These are phyloP conservation scores for Macrochelys suwanniensis DNA, from an alignment of 2,797 vertebrate species.

Conservation along the genomic window DNA sequence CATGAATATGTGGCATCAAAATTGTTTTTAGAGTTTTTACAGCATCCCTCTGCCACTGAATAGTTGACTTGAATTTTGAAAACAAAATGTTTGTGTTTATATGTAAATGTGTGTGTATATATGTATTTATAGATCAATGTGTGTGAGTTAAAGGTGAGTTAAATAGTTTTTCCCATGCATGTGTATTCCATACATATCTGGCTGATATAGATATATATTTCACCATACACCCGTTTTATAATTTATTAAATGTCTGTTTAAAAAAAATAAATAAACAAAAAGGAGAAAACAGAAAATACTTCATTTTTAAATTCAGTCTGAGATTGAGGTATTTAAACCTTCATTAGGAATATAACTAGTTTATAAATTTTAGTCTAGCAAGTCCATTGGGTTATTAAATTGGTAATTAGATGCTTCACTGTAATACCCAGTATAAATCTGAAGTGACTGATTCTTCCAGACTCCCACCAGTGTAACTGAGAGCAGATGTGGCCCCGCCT, in stretches of 20 bases:
- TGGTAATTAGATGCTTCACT: background rate
- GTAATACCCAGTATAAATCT: background rate
- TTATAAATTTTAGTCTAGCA: constrained; percentile 40
- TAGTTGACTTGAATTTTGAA: constrained; percentile 84
- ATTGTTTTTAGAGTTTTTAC: constrained; percentile 78
- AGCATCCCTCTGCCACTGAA: constrained; percentile 83
- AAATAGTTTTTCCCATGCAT: constrained; percentile 81
- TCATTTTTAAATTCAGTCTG: constrained; percentile 77
- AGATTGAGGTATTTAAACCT: constrained; percentile 66
- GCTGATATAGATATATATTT: constrained; percentile 76
- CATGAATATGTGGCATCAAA: constrained; percentile 78
- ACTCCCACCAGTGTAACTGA: background rate
- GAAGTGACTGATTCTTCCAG: background rate
- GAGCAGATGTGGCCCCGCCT: background rate
- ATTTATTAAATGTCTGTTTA: constrained; percentile 79
- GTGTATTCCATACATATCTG: constrained; percentile 82
- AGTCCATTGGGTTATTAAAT: background rate
- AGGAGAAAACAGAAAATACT: constrained; percentile 78
- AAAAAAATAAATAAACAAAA: constrained; percentile 71
- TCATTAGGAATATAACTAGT: constrained; percentile 32
- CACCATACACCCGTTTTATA: constrained; percentile 80
- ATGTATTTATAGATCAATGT: constrained; percentile 84
- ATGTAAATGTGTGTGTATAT: constrained; percentile 86
- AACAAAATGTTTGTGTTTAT: constrained; percentile 81
- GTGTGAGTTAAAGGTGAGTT: constrained; percentile 81